Conservation (phyloP, 2,888 invertebrate genomes). For the Oscheius sp. region DNA sequence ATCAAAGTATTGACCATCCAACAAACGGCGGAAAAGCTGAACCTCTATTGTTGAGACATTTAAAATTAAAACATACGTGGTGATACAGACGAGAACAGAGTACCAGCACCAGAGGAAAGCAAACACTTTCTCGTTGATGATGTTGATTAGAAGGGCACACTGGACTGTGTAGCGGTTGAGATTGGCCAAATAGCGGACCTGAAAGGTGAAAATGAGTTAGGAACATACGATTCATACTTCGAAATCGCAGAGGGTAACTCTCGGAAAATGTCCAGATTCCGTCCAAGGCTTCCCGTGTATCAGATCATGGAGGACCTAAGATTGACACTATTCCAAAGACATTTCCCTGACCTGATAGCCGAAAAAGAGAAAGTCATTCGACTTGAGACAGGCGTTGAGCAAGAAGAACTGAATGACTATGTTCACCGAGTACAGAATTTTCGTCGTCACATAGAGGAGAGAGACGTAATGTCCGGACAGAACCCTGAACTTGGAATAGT, state of each 20-base stretch:
- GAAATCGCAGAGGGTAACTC: constrained; percentile 72
- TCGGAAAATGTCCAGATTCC: constrained; percentile 71
- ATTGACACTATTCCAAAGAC: neutral
- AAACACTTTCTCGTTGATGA: constrained; percentile 73
- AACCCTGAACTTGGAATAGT: constrained; percentile 46
- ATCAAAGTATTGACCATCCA: constrained; percentile 68
- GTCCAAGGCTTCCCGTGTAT: constrained; percentile 69
- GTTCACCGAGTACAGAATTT: constrained; percentile 67
- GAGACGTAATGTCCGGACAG: constrained; percentile 69
- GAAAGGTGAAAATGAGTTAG: neutral
- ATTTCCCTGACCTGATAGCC: constrained; percentile 64
- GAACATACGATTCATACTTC: constrained; percentile 49
- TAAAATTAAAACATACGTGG: constrained; percentile 48
- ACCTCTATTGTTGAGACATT: constrained; percentile 15
- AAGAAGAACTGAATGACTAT: constrained; percentile 68
- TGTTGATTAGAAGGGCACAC: constrained; percentile 72
- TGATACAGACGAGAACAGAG: constrained; percentile 64
- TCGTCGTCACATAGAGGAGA: constrained; percentile 63
- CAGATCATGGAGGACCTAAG: constrained; percentile 67
- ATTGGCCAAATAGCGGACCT: constrained; percentile 70
- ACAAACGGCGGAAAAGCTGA: constrained; percentile 65
- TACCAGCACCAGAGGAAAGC: constrained; percentile 73
- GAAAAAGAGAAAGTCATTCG: constrained; percentile 65
- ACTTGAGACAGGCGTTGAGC: constrained; percentile 69
- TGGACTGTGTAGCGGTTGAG: constrained; percentile 68